phyloP scores from a whole-genome alignment of 2,797 vertebrate species.

The Nasua narica region DNA sequence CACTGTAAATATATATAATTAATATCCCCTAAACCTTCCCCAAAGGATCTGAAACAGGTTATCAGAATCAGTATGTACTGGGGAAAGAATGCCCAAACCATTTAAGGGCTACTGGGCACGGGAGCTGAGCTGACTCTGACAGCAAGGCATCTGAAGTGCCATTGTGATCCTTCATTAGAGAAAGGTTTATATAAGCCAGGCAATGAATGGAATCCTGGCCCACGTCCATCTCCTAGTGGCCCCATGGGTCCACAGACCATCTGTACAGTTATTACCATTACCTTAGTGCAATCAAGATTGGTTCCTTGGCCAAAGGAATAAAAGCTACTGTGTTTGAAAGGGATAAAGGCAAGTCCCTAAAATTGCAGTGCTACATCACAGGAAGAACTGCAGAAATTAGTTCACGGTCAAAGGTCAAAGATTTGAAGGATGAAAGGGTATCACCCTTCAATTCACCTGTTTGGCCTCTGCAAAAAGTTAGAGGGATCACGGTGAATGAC shows the following conservation, averaged over 20 bases:
- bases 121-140: background rate
- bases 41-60: background rate
- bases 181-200: background rate
- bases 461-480: background rate
- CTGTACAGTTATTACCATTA: background rate
- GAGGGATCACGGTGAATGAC: background rate
- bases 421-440: background rate
- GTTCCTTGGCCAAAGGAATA: background rate
- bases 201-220: background rate
- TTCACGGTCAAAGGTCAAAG: conserved; percentile 16
- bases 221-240: background rate
- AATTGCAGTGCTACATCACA: background rate
- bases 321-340: background rate
- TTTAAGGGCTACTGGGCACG: background rate
- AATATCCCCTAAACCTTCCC: background rate
- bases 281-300: background rate
- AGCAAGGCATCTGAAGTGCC: conserved; percentile 1
- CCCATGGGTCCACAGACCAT: background rate
- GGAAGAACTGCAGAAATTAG: background rate
- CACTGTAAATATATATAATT: background rate
- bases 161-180: background rate
- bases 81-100: background rate
- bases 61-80: background rate
- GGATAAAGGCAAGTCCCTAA: background rate
- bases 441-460: background rate